A percentile compares a stretch with the other conserved stretches of the same genome.
Evolutionary conservation across 2,888 invertebrate species (phyloP).

Genomic region (Archaeoteleia sp.): DNA sequence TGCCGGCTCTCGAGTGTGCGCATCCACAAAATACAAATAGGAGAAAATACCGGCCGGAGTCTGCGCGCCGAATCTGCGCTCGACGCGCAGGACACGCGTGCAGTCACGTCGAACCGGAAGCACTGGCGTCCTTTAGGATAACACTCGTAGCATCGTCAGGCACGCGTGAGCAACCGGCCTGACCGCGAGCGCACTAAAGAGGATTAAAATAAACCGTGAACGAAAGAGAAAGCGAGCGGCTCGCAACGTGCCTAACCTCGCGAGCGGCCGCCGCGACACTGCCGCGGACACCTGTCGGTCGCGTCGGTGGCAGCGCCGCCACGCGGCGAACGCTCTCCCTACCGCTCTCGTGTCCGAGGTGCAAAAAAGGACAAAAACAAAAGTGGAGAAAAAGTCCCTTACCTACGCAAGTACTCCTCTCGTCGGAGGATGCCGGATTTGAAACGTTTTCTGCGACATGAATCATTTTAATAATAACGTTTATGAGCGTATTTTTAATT

Average conservation of each 20-base stretch:
- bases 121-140: constrained; percentile 13
- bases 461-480: too few species aligned
- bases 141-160: constrained; percentile 19
- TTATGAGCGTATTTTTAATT: too few species aligned
- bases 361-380: constrained; percentile 29
- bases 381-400: constrained; percentile 32
- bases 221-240: constrained; percentile 52
- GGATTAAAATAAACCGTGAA: constrained; percentile 30
- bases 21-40: constrained; percentile 19
- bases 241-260: constrained; percentile 67
- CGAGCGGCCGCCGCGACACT: constrained; percentile 74
- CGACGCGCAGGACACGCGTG: constrained; percentile 43
- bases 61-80: constrained; percentile 60
- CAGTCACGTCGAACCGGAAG: constrained; percentile 26
- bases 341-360: constrained; percentile 42
- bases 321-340: constrained; percentile 59
- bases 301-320: constrained; percentile 66
- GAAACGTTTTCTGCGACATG: too few species aligned
- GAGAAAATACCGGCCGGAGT: constrained; percentile 49
- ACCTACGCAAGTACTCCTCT: constrained; percentile 28
- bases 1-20: constrained; percentile 25
- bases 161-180: constrained; percentile 7
- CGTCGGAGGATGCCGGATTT: too few species aligned
- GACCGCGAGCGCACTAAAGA: constrained; percentile 10
- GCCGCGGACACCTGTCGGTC: constrained; percentile 74